Base-by-base conservation (phyloP, 2,888 invertebrate genomes). In the Cataglyphis albicans region DNA sequence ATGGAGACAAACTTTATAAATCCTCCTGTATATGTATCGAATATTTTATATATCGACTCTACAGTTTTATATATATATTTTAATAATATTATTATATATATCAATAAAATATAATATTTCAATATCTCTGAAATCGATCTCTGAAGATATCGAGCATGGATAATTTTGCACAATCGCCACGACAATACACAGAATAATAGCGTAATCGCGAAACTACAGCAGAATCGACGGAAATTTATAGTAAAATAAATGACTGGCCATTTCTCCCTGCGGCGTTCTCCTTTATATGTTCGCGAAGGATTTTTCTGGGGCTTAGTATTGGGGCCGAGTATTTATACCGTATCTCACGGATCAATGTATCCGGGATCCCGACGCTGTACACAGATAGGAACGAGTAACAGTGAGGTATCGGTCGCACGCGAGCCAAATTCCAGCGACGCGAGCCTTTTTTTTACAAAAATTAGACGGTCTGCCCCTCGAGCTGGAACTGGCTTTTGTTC, bases 381-480 rank as follows among this genome's bases (percentile, higher is more conserved):
- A 67, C 52, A 32, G 72, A 72, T 48, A 80, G 72, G 2, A 29
- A 35, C 35, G 72, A 35, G 32, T 41, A 57, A 78, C 78, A 78
- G 70, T 78, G 78, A 78, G 59, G 32, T 32, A 70, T 70, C 70
- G 52, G 78, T 78, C 70, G 57, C 76, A 12, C 38, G 32, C 57
- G 76, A 78, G 76, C 57, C 70, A 78, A 78, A 80, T 61, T 80
- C 72, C 59, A 32, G 70, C 78, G 78, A 80, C 44, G 44, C 35
- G 78, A 35, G 67, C 76, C 48, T 80, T 80, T 48, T 80, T 80
- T 80, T 80, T 80, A 72, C 78, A 35, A 25, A 80, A 80, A 72
- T 80, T 80, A 80, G 78, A 80, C 78, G 72, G 44, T 70, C 59
- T 25, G 44, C 32, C 78, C 78, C 32, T 72, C 72, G 72, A 5